Evolutionary conservation across 2,888 invertebrate species (phyloP).

Genomic region (Drosophila algonquin): DNA sequence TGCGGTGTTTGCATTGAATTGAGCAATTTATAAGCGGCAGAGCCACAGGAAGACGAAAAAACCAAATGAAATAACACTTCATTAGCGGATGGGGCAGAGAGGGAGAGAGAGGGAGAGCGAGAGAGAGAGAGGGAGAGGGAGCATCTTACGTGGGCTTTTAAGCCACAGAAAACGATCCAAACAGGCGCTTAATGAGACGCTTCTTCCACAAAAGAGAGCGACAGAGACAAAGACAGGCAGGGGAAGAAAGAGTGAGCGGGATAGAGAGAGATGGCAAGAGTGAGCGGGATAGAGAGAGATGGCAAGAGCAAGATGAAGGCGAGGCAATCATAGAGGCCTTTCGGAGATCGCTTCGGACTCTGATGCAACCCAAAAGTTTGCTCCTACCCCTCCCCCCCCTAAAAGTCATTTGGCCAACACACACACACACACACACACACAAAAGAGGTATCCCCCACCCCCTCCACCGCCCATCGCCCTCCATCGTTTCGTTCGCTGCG

Average conservation of each 20-base stretch:
- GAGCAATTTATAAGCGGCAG: slow-evolving; percentile 65
- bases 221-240: slow-evolving; percentile 45
- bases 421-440: slow-evolving; percentile 13
- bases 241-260: slow-evolving; percentile 1
- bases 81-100: slow-evolving; percentile 47
- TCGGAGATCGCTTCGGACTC: slow-evolving; percentile 26
- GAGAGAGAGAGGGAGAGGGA: not conserved
- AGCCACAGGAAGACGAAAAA: slow-evolving; percentile 23
- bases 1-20: slow-evolving; percentile 68
- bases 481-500: not conserved
- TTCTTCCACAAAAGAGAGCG: slow-evolving; percentile 37
- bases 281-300: too few relatives aligned
- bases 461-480: too few relatives aligned
- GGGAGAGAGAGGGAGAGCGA: slow-evolving; percentile 12
- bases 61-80: slow-evolving; percentile 74
- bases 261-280: slow-evolving; percentile 7
- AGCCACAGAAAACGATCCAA: slow-evolving; percentile 44
- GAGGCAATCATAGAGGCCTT: slow-evolving; percentile 49
- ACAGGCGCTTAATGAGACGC: slow-evolving; percentile 63
- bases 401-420: slow-evolving; percentile 32
- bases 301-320: slow-evolving; percentile 27
- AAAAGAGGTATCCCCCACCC: not conserved
- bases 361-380: slow-evolving; percentile 18
- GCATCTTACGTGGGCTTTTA: slow-evolving; percentile 57
- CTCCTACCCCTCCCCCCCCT: not conserved